Evolutionary conservation across 2,797 vertebrate genomes (phyloP).

Genomic region (Austrolebias charrua): DNA sequence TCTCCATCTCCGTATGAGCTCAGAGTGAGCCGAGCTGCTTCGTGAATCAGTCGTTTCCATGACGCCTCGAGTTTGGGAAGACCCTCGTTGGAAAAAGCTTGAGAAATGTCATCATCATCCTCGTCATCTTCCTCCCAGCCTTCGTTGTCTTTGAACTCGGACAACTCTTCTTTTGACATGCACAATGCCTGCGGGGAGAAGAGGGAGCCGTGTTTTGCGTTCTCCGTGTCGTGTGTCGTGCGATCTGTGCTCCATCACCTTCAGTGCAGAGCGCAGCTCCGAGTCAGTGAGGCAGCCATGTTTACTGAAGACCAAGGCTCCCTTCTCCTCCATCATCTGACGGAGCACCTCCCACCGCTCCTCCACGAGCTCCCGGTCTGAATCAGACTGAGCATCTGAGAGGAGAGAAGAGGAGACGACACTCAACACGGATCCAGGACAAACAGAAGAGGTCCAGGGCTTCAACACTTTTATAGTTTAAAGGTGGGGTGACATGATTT

Average conservation of each 20-base stretch:
- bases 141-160: conserved; percentile 83
- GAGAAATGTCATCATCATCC: conserved; percentile 67
- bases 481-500: too few relatives aligned
- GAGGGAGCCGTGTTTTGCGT: not conserved
- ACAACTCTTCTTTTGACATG: conserved; percentile 87
- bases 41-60: conserved; percentile 83
- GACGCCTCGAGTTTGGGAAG: conserved; percentile 75
- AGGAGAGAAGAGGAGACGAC: not conserved
- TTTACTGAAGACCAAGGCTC: conserved; percentile 86
- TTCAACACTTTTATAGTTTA: too few relatives aligned
- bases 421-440: too few relatives aligned
- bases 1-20: conserved; percentile 69
- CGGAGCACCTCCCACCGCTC: conserved; percentile 84
- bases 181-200: conserved; percentile 82
- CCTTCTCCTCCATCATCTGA: conserved; percentile 83
- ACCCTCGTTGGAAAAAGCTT: conserved; percentile 74
- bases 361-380: conserved; percentile 68
- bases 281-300: conserved; percentile 87
- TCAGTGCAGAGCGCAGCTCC: conserved; percentile 82
- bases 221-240: too few relatives aligned
- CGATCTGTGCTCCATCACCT: conserved; percentile 79
- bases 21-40: conserved; percentile 78
- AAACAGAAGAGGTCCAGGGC: too few relatives aligned
- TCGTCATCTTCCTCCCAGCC: conserved; percentile 83
- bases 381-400: conserved; percentile 72